phyloP scores from a whole-genome alignment of 2,797 vertebrate species.

The Enteromius afrohamiltoni region DNA sequence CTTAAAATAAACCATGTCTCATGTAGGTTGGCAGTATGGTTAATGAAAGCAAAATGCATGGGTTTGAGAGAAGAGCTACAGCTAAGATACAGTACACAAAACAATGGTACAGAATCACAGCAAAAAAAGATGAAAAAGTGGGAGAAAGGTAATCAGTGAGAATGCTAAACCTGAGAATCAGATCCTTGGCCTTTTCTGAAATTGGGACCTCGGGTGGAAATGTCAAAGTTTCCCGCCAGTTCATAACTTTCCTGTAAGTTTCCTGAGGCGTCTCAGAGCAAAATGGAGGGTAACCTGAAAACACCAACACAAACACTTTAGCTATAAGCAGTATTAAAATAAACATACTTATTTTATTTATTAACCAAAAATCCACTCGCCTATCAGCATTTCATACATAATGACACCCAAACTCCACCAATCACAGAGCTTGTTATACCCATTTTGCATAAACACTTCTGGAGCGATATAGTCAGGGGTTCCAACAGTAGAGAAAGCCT shows the following conservation, averaged over 20 bases:
- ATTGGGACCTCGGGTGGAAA: constrained; percentile 98
- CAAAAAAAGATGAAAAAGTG: not conserved
- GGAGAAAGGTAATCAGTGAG: not conserved
- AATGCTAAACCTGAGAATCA: constrained; percentile 87
- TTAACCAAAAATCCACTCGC: constrained; percentile 69
- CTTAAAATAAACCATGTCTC: not conserved
- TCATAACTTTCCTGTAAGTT: constrained; percentile 99
- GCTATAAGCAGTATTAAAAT: not conserved
- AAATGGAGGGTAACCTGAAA: constrained; percentile 94
- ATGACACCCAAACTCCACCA: constrained; percentile 94
- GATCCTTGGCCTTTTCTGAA: constrained; percentile 97
- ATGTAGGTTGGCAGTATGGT: not conserved
- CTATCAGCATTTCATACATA: constrained; percentile 92
- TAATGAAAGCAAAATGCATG: not conserved
- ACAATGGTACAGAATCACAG: not conserved
- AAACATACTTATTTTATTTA: not conserved
- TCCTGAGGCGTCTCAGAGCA: constrained; percentile 99
- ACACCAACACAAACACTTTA: not conserved
- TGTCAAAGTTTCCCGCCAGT: constrained; percentile 95
- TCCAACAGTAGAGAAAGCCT: constrained; percentile 91
- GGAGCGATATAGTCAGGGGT: constrained; percentile 92
- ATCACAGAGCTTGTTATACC: constrained; percentile 91
- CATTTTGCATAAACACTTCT: constrained; percentile 91
- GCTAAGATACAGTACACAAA: not conserved
- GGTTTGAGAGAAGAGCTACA: not conserved